A percentile compares a stretch with the other conserved stretches of the same genome.
These are phyloP conservation scores for Myotis yumanensis DNA, from an alignment of 2,113 vertebrate species.

Conservation along the genomic window DNA sequence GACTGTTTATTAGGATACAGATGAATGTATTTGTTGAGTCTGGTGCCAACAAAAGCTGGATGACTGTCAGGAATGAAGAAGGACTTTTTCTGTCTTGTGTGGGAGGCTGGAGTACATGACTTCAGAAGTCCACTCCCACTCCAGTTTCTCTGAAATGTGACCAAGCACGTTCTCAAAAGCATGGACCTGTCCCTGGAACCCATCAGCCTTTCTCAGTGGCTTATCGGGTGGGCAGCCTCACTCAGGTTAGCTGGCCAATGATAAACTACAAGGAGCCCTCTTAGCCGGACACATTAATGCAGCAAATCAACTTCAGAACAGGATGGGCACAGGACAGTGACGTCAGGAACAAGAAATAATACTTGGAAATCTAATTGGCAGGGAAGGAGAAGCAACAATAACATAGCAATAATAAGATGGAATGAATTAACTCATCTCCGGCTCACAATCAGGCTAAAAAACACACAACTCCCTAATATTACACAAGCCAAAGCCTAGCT, in stretches of 20 bases:
- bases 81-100: neutral
- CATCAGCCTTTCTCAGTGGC: neutral
- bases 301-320: neutral
- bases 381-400: neutral
- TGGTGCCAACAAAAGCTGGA: neutral
- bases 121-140: neutral
- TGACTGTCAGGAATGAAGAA: neutral
- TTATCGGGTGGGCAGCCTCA: neutral
- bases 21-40: neutral
- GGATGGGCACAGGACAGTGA: neutral
- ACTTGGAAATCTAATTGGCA: neutral
- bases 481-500: neutral
- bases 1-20: conserved; percentile 1
- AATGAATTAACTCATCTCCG: neutral
- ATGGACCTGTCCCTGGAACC: neutral
- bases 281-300: neutral
- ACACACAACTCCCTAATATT: neutral
- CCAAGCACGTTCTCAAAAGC: neutral
- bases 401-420: neutral
- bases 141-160: neutral
- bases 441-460: neutral
- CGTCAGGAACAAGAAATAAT: neutral
- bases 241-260: neutral
- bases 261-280: neutral
- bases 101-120: neutral